Base-by-base conservation (phyloP, 1,140 invertebrate species). In the Aphelinus certus region DNA sequence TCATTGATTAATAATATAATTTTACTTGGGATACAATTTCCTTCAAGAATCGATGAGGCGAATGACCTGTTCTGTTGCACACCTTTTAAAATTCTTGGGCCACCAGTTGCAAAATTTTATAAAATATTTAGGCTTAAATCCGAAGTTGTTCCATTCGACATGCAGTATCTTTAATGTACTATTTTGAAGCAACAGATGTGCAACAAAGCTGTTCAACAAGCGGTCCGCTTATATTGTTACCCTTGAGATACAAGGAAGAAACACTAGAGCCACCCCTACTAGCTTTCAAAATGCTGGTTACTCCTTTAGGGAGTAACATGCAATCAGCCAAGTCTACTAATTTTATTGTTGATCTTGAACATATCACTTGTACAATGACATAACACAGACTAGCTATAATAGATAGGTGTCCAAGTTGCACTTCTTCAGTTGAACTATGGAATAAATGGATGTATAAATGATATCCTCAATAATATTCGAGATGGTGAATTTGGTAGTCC, bases 391-490 rank as follows among this genome's bases (percentile, higher is more conserved):
- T 81, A n/a, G 83, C 78, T 65, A 85, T 81, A 46, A 86, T 81
- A 5, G 83, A 85, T 49, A 79, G 76, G 53, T 80, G 80, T 26
- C 80, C 79, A 49, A 86, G 77, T 63, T 75, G 78, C 0, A 86
- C 76, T 53, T 80, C 75, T 45, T 83, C 84, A 2, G 81, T 83
- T 26, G 78, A 75, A 67, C 84, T 86, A 26, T 26, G 26, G 26
- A 26, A 26, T 26, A 26, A 26, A 26, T 26, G 26, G 26, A 26
- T 26, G 26, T 26, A 26, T 26, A 26, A 26, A 26, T 26, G 26
- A 26, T 26, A 91, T 86, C 77, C 89, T 88, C 55, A 91, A 81
- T 78, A 88, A 85, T 58, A 90, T 89, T 79, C 90, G 82, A 42
- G 68, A 67, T 45, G 80, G 76, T 56, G 82, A 77, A 79, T 82